phyloP scores from a whole-genome alignment of 2,797 vertebrate species.

The Manis crassicaudata region DNA sequence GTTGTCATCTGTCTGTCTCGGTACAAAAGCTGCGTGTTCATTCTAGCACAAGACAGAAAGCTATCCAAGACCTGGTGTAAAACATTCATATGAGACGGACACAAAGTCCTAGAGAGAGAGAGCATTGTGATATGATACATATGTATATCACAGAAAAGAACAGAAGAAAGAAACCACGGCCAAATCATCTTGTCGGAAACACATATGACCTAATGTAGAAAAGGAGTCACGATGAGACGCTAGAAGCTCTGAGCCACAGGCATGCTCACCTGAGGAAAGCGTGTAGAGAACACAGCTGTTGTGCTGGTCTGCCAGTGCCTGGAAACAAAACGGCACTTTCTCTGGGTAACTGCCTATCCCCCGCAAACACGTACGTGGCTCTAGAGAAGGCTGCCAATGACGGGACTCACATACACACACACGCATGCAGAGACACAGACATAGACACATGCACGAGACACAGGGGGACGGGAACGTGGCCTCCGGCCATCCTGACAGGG shows the following conservation, averaged over 20 bases:
- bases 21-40: not conserved
- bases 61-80: not conserved
- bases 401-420: fast-evolving
- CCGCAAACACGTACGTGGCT: not conserved
- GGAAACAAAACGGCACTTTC: not conserved
- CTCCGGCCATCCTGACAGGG: not conserved
- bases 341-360: not conserved
- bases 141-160: not conserved
- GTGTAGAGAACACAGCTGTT: not conserved
- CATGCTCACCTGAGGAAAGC: not conserved
- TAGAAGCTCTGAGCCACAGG: not conserved
- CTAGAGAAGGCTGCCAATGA: not conserved
- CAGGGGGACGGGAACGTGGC: not conserved
- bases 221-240: not conserved
- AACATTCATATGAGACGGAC: not conserved
- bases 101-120: not conserved
- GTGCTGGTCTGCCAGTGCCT: not conserved
- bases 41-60: not conserved
- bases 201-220: fast-evolving
- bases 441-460: not conserved
- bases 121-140: not conserved
- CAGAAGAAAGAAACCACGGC: not conserved
- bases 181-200: not conserved
- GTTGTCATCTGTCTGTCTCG: not conserved
- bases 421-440: too few species aligned